These are phyloP conservation scores for Phoebastria nigripes DNA, from an alignment of 2,797 vertebrate genomes.

Conservation along the genomic window DNA sequence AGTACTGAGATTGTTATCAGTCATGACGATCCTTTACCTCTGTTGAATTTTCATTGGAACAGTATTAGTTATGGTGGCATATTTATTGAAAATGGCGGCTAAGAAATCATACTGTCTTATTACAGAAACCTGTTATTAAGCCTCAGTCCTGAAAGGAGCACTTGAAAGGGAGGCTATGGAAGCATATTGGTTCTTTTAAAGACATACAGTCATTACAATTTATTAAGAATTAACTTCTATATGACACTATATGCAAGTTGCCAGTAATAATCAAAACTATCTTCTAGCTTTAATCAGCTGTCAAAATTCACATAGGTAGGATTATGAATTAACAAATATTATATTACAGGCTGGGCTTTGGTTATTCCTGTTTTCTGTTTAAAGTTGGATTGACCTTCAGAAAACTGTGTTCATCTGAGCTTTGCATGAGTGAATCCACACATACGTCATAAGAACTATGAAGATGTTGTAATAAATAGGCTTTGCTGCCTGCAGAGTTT, in stretches of 20 bases:
- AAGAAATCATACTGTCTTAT: background rate
- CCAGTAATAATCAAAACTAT: background rate
- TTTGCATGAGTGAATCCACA: background rate
- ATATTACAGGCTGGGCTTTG: background rate
- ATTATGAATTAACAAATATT: background rate
- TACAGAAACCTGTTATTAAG: background rate
- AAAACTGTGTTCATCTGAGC: background rate
- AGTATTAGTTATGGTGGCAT: background rate
- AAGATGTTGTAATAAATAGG: background rate
- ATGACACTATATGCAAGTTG: background rate
- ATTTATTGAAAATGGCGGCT: background rate
- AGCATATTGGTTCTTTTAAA: background rate
- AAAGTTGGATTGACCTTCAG: background rate
- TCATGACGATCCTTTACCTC: background rate
- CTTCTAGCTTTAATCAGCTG: background rate
- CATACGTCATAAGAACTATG: background rate
- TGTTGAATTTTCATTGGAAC: background rate
- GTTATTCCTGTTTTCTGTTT: background rate
- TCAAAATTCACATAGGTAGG: background rate
- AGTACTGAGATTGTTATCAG: background rate
- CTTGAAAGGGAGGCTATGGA: background rate
- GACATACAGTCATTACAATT: background rate
- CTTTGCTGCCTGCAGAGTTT: background rate
- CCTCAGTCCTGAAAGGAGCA: background rate
- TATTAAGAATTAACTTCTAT: background rate